Conservation (phyloP, 2,888 invertebrate species). For the Sinodicranocentrus sp. region DNA sequence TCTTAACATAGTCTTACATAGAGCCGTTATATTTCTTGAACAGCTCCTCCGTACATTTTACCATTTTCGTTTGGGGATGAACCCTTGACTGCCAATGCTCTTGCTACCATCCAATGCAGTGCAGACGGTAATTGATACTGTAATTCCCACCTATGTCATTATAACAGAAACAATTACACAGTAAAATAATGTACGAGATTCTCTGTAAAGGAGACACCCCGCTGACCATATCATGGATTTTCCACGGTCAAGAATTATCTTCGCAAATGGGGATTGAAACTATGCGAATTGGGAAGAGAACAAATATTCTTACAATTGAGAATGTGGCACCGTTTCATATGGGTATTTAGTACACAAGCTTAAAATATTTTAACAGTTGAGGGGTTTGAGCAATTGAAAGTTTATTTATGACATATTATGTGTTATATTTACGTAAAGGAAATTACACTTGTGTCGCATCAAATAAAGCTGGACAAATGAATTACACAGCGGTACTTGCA, state of each 20-base stretch:
- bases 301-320: slow-evolving; percentile 81
- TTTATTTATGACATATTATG: neutral
- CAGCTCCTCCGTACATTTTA: slow-evolving; percentile 76
- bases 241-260: slow-evolving; percentile 70
- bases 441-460: slow-evolving; percentile 84
- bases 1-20: too few species aligned
- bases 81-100: slow-evolving; percentile 76
- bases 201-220: slow-evolving; percentile 68
- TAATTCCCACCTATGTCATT: too few species aligned
- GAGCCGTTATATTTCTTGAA: too few species aligned
- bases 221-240: slow-evolving; percentile 71
- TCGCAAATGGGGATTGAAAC: slow-evolving; percentile 80
- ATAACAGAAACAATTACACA: too few species aligned
- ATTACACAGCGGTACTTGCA: slow-evolving; percentile 76
- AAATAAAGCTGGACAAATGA: slow-evolving; percentile 83
- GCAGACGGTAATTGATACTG: slow-evolving; percentile 49
- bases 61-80: slow-evolving; percentile 77
- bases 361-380: neutral
- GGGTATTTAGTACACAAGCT: slow-evolving; percentile 79
- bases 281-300: slow-evolving; percentile 81
- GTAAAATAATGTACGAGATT: neutral
- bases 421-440: neutral
- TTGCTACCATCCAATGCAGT: slow-evolving; percentile 60
- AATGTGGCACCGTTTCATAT: slow-evolving; percentile 78
- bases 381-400: neutral